Base-by-base conservation (phyloP, 2,113 vertebrate species). In the Odontophorus gujanensis region DNA sequence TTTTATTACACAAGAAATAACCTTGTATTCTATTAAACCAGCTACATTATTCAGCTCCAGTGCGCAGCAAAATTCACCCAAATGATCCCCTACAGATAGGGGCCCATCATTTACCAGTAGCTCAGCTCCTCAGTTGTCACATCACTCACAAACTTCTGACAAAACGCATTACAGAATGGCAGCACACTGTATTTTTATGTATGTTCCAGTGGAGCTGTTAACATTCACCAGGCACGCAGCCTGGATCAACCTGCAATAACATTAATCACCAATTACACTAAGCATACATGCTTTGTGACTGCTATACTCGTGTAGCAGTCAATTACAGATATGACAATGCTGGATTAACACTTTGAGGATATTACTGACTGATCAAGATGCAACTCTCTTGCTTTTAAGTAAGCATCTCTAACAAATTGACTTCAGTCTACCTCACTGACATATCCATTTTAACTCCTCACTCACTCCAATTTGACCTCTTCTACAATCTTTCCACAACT, bases 211-310 rank as follows among this genome's bases (percentile, higher is more conserved):
- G 22, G 58, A 81, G 43, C 38, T 22, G 12, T 6, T 38, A 72
- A 32, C 51, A 26, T 17, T 15, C 45, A 45, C 9, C 59, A 77
- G 53, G 16, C 65, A 21, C 16, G 57, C 82, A 12, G 17, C 59
- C 65, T n/a, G 40, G 63, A 82, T 11, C 50, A 43, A 5, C 36
- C 53, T 88, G 58, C 50, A 66, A 25, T 57, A 80, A 36, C 17
- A 16, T 40, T 88, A 61, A 25, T 25, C 48, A 68, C n/a, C 30
- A 67, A 75, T 47, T 59, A 65, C 36, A 45, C 22, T 59, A 50
- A 63, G 34, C 19, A 0, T 17, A 11, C 0, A 0, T 21, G 13
- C 58, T 43, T 21, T 47, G 43, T 26, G 40, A 43, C 16, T 57
- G 22, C 14, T 38, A 5, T 9, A 3, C 0, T 59, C 38, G 47